A percentile compares a stretch with the other conserved stretches of the same genome.
These are phyloP conservation scores for Melanerpes aurifrons DNA, from an alignment of 2,113 vertebrate species.

Conservation along the genomic window DNA sequence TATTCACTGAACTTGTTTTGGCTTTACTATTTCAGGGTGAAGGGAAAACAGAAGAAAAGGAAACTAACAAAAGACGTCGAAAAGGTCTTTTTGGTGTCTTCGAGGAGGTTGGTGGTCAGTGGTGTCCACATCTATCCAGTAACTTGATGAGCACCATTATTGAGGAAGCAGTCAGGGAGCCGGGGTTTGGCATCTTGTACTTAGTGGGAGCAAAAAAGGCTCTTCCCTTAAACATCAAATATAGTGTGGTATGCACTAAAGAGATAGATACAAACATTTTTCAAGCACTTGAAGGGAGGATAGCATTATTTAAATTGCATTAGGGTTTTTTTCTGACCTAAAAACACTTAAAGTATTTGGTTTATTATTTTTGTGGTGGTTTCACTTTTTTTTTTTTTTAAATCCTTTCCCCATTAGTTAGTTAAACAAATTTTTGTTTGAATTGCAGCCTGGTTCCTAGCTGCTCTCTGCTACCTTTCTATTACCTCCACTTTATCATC, in stretches of 20 bases:
- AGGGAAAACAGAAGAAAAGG: slow-evolving; percentile 82
- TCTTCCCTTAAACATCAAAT: neutral
- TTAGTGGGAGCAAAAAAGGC: neutral
- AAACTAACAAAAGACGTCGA: slow-evolving; percentile 89
- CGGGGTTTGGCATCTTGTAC: neutral
- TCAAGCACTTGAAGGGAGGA: neutral
- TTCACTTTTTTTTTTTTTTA: rapidly evolving
- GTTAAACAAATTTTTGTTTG: neutral
- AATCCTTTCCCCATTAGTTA: neutral
- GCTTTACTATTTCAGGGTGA: slow-evolving; percentile 79
- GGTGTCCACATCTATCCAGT: neutral
- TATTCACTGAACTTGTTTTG: neutral
- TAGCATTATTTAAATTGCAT: neutral
- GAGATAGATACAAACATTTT: neutral
- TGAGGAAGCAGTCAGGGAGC: neutral
- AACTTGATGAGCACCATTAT: neutral
- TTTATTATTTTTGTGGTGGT: neutral
- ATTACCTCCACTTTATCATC: neutral
- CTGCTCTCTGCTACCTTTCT: neutral
- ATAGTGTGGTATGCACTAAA: neutral
- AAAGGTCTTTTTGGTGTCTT: slow-evolving; percentile 78
- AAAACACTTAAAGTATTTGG: neutral
- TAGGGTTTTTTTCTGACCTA: neutral
- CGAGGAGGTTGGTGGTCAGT: slow-evolving; percentile 84
- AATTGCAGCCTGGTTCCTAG: neutral